These are phyloP conservation scores for Tonatia bakeri DNA, from an alignment of 2,113 vertebrate genomes.

Conservation along the genomic window DNA sequence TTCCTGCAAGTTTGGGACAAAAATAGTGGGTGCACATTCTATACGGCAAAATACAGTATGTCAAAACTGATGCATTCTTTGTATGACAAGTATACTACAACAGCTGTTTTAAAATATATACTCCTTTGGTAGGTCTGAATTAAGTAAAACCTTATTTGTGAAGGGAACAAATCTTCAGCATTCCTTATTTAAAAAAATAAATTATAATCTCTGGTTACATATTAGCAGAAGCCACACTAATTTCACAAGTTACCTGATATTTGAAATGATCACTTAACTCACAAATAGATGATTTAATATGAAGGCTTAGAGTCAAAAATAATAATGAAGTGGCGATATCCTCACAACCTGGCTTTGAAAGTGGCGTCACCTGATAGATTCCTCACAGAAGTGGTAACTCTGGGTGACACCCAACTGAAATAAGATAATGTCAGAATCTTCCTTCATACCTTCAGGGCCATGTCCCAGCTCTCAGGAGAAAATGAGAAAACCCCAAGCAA, in stretches of 20 bases:
- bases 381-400: neutral
- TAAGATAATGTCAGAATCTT: neutral
- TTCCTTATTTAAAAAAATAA: neutral
- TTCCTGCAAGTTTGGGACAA: too few species aligned
- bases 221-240: neutral
- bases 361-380: neutral
- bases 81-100: neutral
- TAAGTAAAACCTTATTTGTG: neutral
- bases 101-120: neutral
- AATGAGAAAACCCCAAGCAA: neutral
- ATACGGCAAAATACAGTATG: neutral
- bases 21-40: too few species aligned
- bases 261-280: neutral
- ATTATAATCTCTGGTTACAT: neutral
- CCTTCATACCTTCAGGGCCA: neutral
- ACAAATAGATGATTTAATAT: neutral
- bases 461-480: neutral
- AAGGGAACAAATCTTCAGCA: neutral
- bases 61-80: neutral
- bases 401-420: neutral
- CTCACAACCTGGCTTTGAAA: neutral
- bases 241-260: neutral
- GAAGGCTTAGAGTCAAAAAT: neutral
- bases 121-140: neutral
- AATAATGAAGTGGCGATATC: neutral